Conservation (phyloP, 2,888 invertebrate species). For the Nowickia ferox region DNA sequence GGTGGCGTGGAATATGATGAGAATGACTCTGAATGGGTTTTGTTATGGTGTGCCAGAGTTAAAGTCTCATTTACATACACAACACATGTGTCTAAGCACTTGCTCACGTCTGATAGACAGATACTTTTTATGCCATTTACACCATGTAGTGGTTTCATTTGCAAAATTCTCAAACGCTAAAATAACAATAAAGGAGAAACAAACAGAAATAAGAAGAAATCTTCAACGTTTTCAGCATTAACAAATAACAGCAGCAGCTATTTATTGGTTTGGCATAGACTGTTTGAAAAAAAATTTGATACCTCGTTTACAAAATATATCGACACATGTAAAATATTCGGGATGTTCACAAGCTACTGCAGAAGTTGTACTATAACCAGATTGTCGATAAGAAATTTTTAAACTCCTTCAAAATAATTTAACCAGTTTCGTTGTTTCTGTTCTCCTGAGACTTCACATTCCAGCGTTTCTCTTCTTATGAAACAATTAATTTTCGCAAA, state of each 20-base stretch:
- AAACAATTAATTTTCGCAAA: no score
- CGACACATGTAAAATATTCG: background rate
- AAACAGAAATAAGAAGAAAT: background rate
- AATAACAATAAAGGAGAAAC: background rate
- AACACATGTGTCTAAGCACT: background rate
- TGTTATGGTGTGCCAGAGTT: slow-evolving; percentile 30
- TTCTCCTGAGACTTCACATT: no score
- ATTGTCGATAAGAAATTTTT: no score
- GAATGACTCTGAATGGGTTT: slow-evolving; percentile 19
- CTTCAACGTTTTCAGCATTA: background rate
- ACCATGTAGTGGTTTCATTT: slow-evolving; percentile 47
- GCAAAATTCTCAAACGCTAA: slow-evolving; percentile 27
- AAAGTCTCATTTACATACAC: slow-evolving; percentile 4
- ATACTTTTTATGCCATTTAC: slow-evolving; percentile 38
- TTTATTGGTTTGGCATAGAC: slow-evolving; percentile 18
- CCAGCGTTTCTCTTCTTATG: no score
- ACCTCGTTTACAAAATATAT: background rate
- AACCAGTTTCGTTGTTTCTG: no score
- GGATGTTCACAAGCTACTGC: background rate
- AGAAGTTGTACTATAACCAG: no score
- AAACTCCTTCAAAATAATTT: no score
- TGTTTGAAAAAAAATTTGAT: slow-evolving; percentile 11
- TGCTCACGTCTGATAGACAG: background rate
- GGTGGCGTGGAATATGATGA: slow-evolving; percentile 2
- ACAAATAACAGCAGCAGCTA: slow-evolving; percentile 24